Percentiles rank a stretch among this genome's conserved stretches.
These are phyloP conservation scores for Dynastes tityus DNA, from an alignment of 2,888 invertebrate genomes.

Conservation along the genomic window DNA sequence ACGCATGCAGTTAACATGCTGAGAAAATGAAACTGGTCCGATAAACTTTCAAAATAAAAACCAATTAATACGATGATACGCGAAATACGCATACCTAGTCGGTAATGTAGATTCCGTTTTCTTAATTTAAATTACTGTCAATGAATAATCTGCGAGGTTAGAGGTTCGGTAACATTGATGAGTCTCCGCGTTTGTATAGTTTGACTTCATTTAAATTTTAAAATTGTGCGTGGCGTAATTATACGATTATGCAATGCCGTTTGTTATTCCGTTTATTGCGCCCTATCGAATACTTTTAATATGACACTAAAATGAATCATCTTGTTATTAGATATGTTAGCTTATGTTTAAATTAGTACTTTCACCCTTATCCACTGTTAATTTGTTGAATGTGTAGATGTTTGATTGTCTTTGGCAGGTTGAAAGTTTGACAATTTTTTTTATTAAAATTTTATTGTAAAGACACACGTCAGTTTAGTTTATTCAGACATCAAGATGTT, in stretches of 20 bases:
- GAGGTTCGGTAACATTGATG: too few relatives aligned
- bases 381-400: too few relatives aligned
- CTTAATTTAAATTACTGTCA: background rate
- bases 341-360: too few relatives aligned
- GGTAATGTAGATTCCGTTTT: background rate
- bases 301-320: background rate
- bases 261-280: background rate
- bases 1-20: background rate
- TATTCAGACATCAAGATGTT: too few relatives aligned
- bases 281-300: background rate
- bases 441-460: too few relatives aligned
- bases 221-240: conserved; percentile 18
- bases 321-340: background rate
- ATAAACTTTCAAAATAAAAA: conserved; percentile 9
- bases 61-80: background rate
- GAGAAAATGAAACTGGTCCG: conserved; percentile 4
- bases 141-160: background rate
- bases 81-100: background rate
- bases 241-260: background rate
- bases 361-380: too few relatives aligned
- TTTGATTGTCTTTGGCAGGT: too few relatives aligned
- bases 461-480: too few relatives aligned
- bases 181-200: background rate
- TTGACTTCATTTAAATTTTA: conserved; percentile 33
- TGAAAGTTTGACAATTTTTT: too few relatives aligned